Conservation (phyloP, 2,113 vertebrate genomes). For the Notarius quadriscutis region DNA sequence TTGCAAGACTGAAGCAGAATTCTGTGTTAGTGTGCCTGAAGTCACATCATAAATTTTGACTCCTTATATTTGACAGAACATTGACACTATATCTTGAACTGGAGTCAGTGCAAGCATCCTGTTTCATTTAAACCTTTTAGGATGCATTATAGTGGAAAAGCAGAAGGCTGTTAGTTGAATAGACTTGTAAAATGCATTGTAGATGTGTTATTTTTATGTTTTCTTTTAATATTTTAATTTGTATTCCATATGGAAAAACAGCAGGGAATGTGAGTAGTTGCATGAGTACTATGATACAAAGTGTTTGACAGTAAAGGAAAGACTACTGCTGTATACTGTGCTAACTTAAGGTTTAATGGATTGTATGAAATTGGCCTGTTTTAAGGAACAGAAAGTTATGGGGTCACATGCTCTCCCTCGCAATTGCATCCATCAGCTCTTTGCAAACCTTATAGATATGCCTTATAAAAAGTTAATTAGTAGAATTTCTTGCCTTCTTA, state of each 20-base stretch:
- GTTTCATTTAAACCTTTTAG: background rate
- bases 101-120: background rate
- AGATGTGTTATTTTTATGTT: background rate
- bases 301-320: background rate
- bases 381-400: constrained; percentile 12
- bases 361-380: background rate
- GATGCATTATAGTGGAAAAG: background rate
- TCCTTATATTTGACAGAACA: background rate
- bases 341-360: background rate
- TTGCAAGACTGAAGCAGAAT: background rate
- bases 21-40: background rate
- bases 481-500: too few relatives aligned
- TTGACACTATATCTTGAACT: too few relatives aligned
- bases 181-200: background rate
- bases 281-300: background rate
- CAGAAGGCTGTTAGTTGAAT: background rate
- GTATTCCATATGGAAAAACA: too few relatives aligned
- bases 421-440: too few relatives aligned
- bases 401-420: background rate
- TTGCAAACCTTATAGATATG: too few relatives aligned
- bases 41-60: background rate
- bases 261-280: background rate
- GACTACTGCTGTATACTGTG: background rate
- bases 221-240: background rate
- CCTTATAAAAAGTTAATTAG: too few relatives aligned